phyloP scores from a whole-genome alignment of 2,797 vertebrate genomes.

The Brachymystax lenok region DNA sequence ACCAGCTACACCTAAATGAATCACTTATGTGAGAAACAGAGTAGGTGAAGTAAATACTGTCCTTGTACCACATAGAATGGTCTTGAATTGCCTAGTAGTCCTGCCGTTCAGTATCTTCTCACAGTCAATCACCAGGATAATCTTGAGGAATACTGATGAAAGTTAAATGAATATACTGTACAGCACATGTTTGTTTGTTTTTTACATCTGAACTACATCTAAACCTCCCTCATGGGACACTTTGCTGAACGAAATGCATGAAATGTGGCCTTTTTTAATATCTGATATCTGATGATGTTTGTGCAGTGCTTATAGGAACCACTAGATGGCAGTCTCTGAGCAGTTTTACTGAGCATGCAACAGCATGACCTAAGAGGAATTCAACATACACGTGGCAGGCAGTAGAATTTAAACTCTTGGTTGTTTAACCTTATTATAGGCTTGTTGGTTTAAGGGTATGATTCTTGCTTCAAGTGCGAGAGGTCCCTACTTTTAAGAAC shows the following conservation, averaged over 20 bases:
- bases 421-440: neutral
- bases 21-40: too few species aligned
- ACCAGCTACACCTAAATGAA: neutral
- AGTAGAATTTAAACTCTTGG: neutral
- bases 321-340: neutral
- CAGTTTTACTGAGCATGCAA: neutral
- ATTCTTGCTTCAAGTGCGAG: conserved; percentile 41
- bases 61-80: neutral
- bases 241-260: too few species aligned
- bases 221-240: too few species aligned
- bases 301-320: neutral
- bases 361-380: neutral
- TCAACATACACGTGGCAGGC: neutral
- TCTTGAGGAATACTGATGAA: conserved; percentile 50
- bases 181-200: neutral
- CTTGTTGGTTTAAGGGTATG: conserved; percentile 45
- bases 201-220: too few species aligned
- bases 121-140: conserved; percentile 73
- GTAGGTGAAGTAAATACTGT: neutral
- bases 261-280: too few species aligned
- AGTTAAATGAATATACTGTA: neutral
- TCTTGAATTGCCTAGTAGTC: conserved; percentile 72
- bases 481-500: conserved; percentile 15
- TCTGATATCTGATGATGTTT: neutral
- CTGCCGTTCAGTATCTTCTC: conserved; percentile 69